Base-by-base conservation (phyloP, 2,797 vertebrate species). In the Gadopsis marmoratus region DNA sequence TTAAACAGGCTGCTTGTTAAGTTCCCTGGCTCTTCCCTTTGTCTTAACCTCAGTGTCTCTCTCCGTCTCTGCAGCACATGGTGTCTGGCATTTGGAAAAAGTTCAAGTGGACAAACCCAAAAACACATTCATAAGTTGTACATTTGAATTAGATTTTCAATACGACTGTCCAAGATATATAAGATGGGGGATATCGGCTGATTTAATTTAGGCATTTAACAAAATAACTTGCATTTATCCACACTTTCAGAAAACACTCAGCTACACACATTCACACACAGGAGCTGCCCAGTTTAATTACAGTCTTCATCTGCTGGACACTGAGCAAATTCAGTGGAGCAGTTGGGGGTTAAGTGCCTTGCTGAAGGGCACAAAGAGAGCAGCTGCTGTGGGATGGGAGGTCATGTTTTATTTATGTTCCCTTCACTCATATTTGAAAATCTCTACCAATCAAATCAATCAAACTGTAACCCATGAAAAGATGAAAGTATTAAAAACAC, bases 321-420 rank as follows among this genome's bases (percentile, higher is more conserved):
- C 71, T 31, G 78, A 81, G 68, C 70, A 60, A 31, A 75, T 77
- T 19, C 70, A 56, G 37, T 45, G 39, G 59, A 70, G 61, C 71
- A 50, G 39, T 41, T 67, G 35, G 63, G 55, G 74, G 76, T 88
- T 75, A 84, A 88, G 56, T 74, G 74, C 50, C 74, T 87, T 60
- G 76, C 84, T 83, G 55, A 73, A 74, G 76, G 76, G 78, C 78
- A 73, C n/a, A 13, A 26, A 68, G 65, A 81, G 56, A 76, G 51
- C 29, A 51, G 61, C 41, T 64, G 72, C 51, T 63, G 26, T 68
- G 61, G 62, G 71, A 86, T 54, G 13, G 10, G 14, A 76, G 48
- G 59, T 84, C 62, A 56, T 55, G 60, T 78, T 56, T 84, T 58
- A 67, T 82, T 81, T 61, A 60, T 62, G 11, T 65, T 80, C 13